Base-by-base conservation (phyloP, 1,140 invertebrate genomes). In the Scaptomyza graminum region DNA sequence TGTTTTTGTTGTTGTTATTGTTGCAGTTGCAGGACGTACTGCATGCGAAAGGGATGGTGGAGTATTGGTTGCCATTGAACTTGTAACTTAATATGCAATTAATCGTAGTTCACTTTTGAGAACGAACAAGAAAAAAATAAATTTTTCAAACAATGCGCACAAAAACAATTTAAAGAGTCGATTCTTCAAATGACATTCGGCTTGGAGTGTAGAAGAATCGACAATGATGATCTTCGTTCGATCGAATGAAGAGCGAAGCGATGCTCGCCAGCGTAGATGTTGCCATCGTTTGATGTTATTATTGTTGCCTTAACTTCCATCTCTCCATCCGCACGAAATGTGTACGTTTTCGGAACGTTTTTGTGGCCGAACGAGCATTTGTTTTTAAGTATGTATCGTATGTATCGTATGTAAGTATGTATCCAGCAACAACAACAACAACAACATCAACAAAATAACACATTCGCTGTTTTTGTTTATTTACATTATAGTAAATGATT, bases 301-400 rank as follows among this genome's bases (percentile, higher is more conserved):
- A 57, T 22, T 59, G 72, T 57, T 69, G 51, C 41, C 46, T 66
- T 67, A 59, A 41, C 70, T 31, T 46, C 37, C 34, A 52, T 22
- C 44, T 50, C 37, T 68, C 15, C 54, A 65, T 9, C 44, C 41
- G 52, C 34, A 9, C 37, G 8, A 43, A 41, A 34, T 67, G 28
- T 76, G 37, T 41, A 41, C 74, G 52, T 22, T 41, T 34, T 64
- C 50, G 67, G 34, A 22, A 18, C 47, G 49, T 76, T 70, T 76
- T 49, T 61, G 60, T 28, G 61, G 61, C 51, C 56, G 68, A 78
- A 50, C 56, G 68, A 78, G 44, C 74, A 65, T 68, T 78, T 78
- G 62, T 74, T 79, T 73, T 79, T 78, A 74, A 74, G 76, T 79
- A 74, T 79, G 63, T 56, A 65, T 68, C 25, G 12, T 6, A n/a